A percentile compares a stretch with the other conserved stretches of the same genome.
These are phyloP conservation scores for Chionodraco myersi DNA, from an alignment of 2,113 vertebrate species.

Conservation along the genomic window DNA sequence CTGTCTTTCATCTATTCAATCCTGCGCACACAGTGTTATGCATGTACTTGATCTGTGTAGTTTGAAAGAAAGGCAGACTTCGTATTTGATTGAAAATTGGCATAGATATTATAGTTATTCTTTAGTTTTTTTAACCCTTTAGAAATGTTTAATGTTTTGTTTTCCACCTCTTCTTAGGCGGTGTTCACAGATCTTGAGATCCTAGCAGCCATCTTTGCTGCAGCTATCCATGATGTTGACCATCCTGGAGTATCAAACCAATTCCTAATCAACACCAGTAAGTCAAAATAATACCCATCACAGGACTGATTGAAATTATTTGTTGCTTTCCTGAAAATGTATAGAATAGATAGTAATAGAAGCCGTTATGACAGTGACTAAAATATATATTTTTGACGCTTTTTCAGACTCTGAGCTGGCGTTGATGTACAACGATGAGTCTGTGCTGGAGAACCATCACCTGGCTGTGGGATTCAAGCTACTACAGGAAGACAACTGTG, in stretches of 20 bases:
- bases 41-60: no score
- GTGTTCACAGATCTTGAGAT: slow-evolving; percentile 99
- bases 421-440: slow-evolving; percentile 98
- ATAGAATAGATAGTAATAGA: neutral
- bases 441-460: slow-evolving; percentile 98
- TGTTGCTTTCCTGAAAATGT: neutral
- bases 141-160: slow-evolving; percentile 8
- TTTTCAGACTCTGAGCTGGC: slow-evolving; percentile 94
- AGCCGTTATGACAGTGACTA: neutral
- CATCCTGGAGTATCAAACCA: slow-evolving; percentile 99
- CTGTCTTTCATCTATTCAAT: neutral
- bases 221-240: slow-evolving; percentile 98
- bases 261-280: slow-evolving; percentile 99
- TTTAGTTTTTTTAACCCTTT: neutral
- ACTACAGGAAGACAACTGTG: slow-evolving; percentile 96
- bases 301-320: neutral
- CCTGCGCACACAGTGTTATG: neutral
- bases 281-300: slow-evolving; percentile 71
- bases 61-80: slow-evolving; percentile 5
- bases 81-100: neutral
- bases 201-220: slow-evolving; percentile 96
- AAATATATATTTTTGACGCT: neutral
- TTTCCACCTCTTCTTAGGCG: slow-evolving; percentile 80
- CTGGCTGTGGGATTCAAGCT: slow-evolving; percentile 97
- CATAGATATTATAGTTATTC: neutral